Conservation (phyloP, 2,113 vertebrate genomes). For the Sebastes schlegelii region DNA sequence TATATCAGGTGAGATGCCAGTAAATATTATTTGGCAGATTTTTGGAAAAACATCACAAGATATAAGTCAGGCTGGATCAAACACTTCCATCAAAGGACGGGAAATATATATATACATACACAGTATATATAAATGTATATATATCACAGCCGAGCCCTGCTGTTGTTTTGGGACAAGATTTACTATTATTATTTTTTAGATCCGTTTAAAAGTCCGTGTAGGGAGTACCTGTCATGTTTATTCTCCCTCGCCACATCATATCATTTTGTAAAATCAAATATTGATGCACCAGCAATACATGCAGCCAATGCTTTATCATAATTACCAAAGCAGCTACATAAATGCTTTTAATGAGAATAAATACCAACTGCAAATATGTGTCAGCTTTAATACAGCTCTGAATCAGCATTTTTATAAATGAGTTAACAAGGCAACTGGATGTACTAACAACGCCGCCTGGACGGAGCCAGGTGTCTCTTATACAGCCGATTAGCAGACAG, state of each 20-base stretch:
- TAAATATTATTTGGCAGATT: neutral
- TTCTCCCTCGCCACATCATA: neutral
- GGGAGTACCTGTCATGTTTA: neutral
- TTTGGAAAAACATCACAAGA: too few relatives aligned
- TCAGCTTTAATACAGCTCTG: slow-evolving; percentile 44
- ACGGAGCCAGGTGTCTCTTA: slow-evolving; percentile 16
- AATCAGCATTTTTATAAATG: slow-evolving; percentile 22
- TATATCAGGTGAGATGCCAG: neutral
- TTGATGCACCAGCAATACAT: slow-evolving; percentile 15
- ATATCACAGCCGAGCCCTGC: neutral
- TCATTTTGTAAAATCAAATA: slow-evolving; percentile 6
- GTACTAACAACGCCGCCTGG: slow-evolving; percentile 41
- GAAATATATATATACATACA: neutral
- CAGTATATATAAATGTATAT: neutral
- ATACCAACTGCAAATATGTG: slow-evolving; percentile 28
- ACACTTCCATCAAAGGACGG: neutral
- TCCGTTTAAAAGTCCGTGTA: neutral
- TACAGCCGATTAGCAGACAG: slow-evolving; percentile 52
- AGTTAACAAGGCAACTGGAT: slow-evolving; percentile 13
- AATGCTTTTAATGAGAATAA: slow-evolving; percentile 51
- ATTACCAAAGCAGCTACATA: slow-evolving; percentile 42
- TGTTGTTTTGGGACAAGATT: slow-evolving; percentile 4
- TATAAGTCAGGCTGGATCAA: neutral
- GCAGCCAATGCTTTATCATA: slow-evolving; percentile 43
- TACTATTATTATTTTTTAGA: neutral